These are phyloP conservation scores for Pontoporia blainvillei DNA, from an alignment of 2,113 vertebrate genomes.

Conservation along the genomic window DNA sequence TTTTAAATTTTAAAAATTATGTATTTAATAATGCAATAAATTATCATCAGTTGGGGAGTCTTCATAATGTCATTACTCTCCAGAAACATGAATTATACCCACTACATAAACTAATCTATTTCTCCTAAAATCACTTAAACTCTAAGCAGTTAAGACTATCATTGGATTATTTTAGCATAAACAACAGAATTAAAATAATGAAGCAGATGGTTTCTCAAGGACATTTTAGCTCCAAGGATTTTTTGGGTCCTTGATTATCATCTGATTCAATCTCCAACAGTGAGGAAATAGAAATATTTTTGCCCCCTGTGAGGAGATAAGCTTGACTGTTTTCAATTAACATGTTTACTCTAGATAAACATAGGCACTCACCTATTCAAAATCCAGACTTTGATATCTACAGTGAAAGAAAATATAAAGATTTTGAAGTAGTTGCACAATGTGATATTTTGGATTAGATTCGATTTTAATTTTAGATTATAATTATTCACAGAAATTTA, in stretches of 20 bases:
- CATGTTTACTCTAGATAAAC: neutral
- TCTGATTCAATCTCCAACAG: neutral
- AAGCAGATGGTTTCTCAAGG: neutral
- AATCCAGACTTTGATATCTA: slow-evolving; percentile 45
- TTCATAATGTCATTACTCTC: neutral
- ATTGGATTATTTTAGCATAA: neutral
- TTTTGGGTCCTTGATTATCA: neutral
- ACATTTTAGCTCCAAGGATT: neutral
- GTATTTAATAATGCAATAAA: neutral
- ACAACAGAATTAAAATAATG: neutral
- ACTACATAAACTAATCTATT: neutral
- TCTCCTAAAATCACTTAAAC: neutral
- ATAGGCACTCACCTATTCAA: slow-evolving; percentile 27
- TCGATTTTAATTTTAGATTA: no score
- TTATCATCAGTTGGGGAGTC: neutral
- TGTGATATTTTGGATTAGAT: neutral
- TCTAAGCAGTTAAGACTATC: neutral
- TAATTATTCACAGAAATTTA: slow-evolving; percentile 37
- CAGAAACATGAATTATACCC: neutral
- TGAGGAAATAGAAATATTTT: neutral
- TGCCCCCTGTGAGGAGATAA: neutral
- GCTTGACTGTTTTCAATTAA: neutral
- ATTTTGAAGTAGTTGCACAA: slow-evolving; percentile 11
- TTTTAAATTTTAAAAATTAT: neutral
- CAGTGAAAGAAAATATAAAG: slow-evolving; percentile 52